phyloP scores from a whole-genome alignment of 2,797 vertebrate genomes.

The Adrianichthys oophorus region DNA sequence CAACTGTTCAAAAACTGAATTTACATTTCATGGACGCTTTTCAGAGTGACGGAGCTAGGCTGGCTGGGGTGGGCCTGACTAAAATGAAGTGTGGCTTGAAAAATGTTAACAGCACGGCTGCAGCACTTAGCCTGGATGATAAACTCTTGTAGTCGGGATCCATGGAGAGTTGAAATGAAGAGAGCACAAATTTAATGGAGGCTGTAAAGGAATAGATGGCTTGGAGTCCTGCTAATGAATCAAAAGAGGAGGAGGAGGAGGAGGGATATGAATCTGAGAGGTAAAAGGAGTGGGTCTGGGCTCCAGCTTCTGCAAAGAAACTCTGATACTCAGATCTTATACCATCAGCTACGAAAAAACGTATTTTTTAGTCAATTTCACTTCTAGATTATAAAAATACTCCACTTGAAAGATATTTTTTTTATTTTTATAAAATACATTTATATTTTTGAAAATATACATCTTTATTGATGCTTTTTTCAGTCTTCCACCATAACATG shows the following conservation, averaged over 20 bases:
- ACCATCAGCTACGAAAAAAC: no score
- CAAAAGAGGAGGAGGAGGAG: slow-evolving; percentile 10
- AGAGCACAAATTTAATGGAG: slow-evolving; percentile 66
- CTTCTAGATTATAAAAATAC: no score
- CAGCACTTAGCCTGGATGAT: slow-evolving; percentile 54
- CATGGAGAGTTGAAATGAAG: slow-evolving; percentile 43
- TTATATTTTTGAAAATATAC: no score
- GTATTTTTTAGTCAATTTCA: no score
- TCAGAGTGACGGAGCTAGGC: slow-evolving; percentile 20
- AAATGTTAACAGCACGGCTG: slow-evolving; percentile 33
- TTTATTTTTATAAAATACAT: no score
- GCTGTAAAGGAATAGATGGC: slow-evolving; percentile 56
- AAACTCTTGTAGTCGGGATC: slow-evolving; percentile 35
- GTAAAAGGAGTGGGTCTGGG: neutral
- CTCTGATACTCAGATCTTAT: no score
- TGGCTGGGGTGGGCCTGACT: slow-evolving; percentile 6
- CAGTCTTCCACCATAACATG: no score
- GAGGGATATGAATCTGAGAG: neutral
- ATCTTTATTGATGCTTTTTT: no score
- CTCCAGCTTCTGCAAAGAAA: neutral
- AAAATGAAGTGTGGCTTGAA: slow-evolving; percentile 31
- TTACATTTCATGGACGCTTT: slow-evolving; percentile 43
- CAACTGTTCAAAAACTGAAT: slow-evolving; percentile 28
- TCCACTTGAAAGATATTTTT: no score
- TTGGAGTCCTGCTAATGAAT: slow-evolving; percentile 59